Conservation (phyloP, 2,797 vertebrate genomes). For the Cuculus canorus region DNA sequence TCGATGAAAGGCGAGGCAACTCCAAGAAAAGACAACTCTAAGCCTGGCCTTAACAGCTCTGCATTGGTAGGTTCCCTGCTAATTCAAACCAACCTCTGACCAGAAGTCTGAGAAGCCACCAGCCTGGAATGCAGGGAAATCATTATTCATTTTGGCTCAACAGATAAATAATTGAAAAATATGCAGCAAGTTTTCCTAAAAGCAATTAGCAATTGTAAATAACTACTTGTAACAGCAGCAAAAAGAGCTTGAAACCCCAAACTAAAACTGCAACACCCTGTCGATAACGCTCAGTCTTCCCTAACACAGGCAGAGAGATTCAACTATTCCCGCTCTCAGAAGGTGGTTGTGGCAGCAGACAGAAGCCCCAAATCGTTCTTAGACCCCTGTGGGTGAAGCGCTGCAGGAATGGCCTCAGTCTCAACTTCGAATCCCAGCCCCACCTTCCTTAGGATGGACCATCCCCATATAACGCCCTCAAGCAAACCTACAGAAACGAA, state of each 20-base stretch:
- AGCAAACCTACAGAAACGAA: background rate
- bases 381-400: background rate
- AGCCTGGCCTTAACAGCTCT: background rate
- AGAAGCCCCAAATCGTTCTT: background rate
- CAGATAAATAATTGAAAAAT: background rate
- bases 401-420: background rate
- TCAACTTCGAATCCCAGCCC: background rate
- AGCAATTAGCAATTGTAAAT: background rate
- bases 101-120: background rate
- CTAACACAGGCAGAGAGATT: background rate
- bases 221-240: background rate
- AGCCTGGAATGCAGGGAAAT: background rate
- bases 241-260: background rate
- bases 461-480: background rate
- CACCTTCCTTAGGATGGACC: background rate
- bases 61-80: background rate
- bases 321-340: background rate
- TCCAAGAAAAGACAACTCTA: background rate
- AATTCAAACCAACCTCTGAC: background rate
- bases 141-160: background rate
- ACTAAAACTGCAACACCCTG: background rate
- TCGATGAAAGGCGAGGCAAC: background rate
- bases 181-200: background rate
- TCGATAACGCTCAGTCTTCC: background rate
- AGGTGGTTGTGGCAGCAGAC: background rate